Evolutionary conservation across 2,797 vertebrate genomes (phyloP).

Genomic region (Cirrhinus molitorella): DNA sequence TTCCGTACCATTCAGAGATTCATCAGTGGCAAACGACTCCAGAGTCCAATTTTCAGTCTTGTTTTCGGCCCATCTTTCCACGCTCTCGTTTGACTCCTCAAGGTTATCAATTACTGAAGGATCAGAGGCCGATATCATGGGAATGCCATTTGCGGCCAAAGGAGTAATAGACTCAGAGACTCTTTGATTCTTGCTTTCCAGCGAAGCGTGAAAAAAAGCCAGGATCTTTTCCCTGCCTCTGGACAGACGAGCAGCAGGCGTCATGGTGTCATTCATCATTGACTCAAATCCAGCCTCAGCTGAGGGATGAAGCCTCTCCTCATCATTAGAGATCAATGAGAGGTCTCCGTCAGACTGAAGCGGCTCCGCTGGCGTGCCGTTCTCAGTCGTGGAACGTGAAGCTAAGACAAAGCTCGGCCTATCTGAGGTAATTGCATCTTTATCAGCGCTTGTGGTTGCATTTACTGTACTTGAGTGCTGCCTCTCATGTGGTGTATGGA

Average conservation of each 20-base stretch:
- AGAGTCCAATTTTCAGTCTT: conserved; percentile 63
- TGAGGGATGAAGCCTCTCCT: conserved; percentile 58
- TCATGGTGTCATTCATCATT: conserved; percentile 64
- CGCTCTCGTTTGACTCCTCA: conserved; percentile 52
- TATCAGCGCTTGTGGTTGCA: conserved; percentile 10
- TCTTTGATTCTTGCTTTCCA: conserved; percentile 65
- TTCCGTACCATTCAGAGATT: conserved; percentile 49
- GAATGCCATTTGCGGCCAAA: conserved; percentile 64
- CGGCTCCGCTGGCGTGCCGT: conserved; percentile 42
- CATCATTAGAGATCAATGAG: conserved; percentile 64
- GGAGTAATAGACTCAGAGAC: conserved; percentile 65
- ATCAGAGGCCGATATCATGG: conserved; percentile 68
- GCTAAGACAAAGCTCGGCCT: conserved; percentile 48
- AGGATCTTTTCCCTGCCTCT: conserved; percentile 58
- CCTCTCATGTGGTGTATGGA: conserved; percentile 60
- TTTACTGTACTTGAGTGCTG: conserved; percentile 24
- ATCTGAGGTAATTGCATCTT: conserved; percentile 50
- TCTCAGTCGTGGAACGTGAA: conserved; percentile 35
- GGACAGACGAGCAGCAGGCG: conserved; percentile 62
- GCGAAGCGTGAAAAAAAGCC: conserved; percentile 63
- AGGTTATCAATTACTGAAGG: conserved; percentile 70
- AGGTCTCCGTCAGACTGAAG: conserved; percentile 57
- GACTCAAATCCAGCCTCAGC: conserved; percentile 58
- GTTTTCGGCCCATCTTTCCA: conserved; percentile 65
- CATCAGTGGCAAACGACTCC: conserved; percentile 49